These are phyloP conservation scores for Heliocidaris tuberculata DNA, from an alignment of 35 echinoderm and acorn worm genomes.

Conservation along the genomic window DNA sequence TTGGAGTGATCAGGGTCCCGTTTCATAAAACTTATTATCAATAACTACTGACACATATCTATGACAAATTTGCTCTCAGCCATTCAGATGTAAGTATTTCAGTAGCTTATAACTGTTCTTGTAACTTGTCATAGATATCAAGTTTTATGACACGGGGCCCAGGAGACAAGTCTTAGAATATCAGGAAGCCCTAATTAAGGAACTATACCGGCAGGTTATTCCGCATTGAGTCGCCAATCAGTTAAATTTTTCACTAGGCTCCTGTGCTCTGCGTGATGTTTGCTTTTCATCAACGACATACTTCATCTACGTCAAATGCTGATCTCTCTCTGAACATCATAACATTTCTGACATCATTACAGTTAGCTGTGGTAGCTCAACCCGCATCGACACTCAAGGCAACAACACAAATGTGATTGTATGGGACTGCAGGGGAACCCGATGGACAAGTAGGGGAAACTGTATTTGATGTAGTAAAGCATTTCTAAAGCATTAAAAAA, in stretches of 20 bases:
- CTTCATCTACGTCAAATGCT: background rate
- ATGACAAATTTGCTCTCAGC: too few species aligned
- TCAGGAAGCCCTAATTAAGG: too few species aligned
- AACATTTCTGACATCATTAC: background rate
- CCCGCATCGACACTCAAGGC: background rate
- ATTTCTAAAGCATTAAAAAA: too few species aligned
- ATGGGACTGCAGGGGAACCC: background rate
- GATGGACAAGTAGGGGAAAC: background rate
- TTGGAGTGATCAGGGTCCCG: too few species aligned
- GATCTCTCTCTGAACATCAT: background rate
- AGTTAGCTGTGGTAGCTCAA: background rate
- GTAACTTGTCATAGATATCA: too few species aligned
- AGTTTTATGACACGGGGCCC: too few species aligned
- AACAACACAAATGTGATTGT: background rate
- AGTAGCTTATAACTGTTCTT: too few species aligned
- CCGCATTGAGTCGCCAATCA: background rate
- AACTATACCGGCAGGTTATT: background rate
- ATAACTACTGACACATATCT: too few species aligned
- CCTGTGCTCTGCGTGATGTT: background rate
- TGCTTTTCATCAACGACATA: background rate
- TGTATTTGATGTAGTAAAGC: too few species aligned
- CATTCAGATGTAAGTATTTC: too few species aligned
- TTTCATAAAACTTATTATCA: too few species aligned
- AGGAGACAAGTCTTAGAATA: too few species aligned
- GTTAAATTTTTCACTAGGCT: background rate